Evolutionary conservation across 2,888 invertebrate genomes (phyloP), one percentile per base, ranked within the genome.

Genomic region (Chrysolina americana): DNA sequence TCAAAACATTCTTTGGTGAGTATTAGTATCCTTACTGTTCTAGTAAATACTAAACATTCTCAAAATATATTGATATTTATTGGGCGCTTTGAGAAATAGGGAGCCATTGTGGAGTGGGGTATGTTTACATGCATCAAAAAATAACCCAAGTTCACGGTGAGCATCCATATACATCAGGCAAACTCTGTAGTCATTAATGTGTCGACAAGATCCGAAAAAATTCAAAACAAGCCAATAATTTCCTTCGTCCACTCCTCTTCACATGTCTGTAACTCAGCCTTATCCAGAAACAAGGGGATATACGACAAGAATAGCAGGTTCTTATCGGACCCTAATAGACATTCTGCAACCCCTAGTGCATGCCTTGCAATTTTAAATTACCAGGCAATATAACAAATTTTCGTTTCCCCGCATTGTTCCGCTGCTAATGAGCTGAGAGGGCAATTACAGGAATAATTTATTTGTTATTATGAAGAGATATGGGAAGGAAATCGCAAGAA

Each of bases 271-370:
- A 65, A 71, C 70, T 73, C 59, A 66, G 71, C 71, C 76, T 77
- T 77, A 76, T 79, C 76, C 75, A 73, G 71, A 65, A 70, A 78
- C 74, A 73, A 76, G 75, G 75, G 77, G 77, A 78, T 77, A 68
- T 74, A 76, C 65, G 65, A 62, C 70, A 56, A 65, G 74, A 78
- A 77, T 74, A 73, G 79, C 70, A 72, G 75, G 68, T 73, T 73
- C 78, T 79, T 79, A 79, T 79, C 79, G 73, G 76, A 65, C 75
- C 79, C 76, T 80, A 79, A 79, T 80, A 77, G 77, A 79, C 75
- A 71, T 74, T 74, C 69, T 68, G 71, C 66, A 68, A 75, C 78
- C 73, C 76, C 70, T 72, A 73, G 71, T 77, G 77, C 78, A 72
- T 74, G 72, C 65, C 70, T 74, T 73, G 76, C 78, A 76, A 71